Percentiles rank a stretch among this genome's conserved stretches.
These are phyloP conservation scores for Crotophaga sulcirostris DNA, from an alignment of 2,113 vertebrate species.

Conservation along the genomic window DNA sequence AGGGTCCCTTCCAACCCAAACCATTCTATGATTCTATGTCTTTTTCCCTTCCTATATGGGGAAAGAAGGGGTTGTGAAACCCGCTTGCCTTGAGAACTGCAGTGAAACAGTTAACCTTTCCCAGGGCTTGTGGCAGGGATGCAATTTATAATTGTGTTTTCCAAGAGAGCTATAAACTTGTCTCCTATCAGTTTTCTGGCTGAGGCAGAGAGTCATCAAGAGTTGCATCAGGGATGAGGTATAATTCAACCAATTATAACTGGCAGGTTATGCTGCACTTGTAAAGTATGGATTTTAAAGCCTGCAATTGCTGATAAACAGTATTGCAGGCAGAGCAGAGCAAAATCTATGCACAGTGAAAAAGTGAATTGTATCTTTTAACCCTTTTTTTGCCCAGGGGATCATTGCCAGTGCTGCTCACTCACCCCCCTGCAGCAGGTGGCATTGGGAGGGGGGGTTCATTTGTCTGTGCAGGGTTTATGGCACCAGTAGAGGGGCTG, in stretches of 20 bases:
- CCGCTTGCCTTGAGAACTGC: background rate
- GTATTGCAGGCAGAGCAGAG: constrained; percentile 20
- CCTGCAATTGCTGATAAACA: constrained; percentile 64
- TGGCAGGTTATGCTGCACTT: constrained; percentile 65
- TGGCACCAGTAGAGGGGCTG: background rate
- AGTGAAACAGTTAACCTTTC: constrained; percentile 48
- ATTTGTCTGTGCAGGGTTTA: background rate
- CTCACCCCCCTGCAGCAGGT: background rate
- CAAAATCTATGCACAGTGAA: background rate
- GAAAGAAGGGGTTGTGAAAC: background rate
- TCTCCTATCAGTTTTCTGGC: constrained; percentile 55
- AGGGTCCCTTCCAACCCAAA: too few species aligned
- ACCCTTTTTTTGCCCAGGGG: background rate
- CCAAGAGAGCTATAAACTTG: constrained; percentile 63
- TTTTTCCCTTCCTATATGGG: background rate
- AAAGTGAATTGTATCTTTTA: background rate
- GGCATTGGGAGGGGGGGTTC: background rate
- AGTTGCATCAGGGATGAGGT: constrained; percentile 63
- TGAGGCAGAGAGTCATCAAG: constrained; percentile 54
- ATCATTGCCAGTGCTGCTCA: background rate
- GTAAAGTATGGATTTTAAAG: constrained; percentile 60
- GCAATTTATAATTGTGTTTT: constrained; percentile 65
- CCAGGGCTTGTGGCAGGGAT: background rate
- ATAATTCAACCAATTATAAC: constrained; percentile 66
- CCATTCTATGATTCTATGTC: too few species aligned